Percentiles rank a stretch among this genome's conserved stretches.
These are phyloP conservation scores for Drosophila mayri DNA, from an alignment of 1,140 invertebrate species.

Conservation along the genomic window DNA sequence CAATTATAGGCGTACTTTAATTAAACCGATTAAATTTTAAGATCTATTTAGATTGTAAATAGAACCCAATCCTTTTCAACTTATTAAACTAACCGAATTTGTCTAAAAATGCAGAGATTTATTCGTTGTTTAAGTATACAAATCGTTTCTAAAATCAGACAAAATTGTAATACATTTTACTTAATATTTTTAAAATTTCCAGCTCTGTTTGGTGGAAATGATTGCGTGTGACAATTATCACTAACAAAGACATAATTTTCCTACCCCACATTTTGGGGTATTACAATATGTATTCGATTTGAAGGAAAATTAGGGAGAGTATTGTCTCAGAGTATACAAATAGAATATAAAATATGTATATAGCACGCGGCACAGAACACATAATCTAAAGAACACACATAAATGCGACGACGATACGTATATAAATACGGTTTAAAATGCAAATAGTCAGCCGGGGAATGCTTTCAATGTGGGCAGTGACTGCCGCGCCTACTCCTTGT, in stretches of 20 bases:
- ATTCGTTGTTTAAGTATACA: slow-evolving; percentile 2
- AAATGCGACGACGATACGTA: slow-evolving; percentile 39
- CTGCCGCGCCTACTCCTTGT: slow-evolving; percentile 18
- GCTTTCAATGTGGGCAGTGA: slow-evolving; percentile 34
- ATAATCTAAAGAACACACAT: slow-evolving; percentile 34
- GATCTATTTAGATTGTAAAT: slow-evolving; percentile 7
- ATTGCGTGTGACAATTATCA: slow-evolving; percentile 1
- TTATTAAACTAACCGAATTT: background rate
- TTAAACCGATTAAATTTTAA: background rate
- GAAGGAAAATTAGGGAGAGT: slow-evolving; percentile 12
- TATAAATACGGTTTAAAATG: slow-evolving; percentile 47
- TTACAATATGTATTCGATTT: slow-evolving; percentile 7
- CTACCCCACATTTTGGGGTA: slow-evolving; percentile 11
- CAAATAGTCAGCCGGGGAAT: slow-evolving; percentile 65
- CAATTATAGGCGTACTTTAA: background rate
- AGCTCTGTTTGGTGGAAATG: background rate
- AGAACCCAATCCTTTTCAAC: background rate
- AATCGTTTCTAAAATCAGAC: slow-evolving; percentile 8
- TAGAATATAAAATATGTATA: background rate
- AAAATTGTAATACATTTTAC: background rate
- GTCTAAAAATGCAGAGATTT: slow-evolving; percentile 13
- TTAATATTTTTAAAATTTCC: background rate
- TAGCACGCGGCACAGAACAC: slow-evolving; percentile 23
- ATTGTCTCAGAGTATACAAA: slow-evolving; percentile 33
- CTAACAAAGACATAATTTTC: slow-evolving; percentile 9